Conservation (phyloP, 2,113 vertebrate species). For the Triplophysa dalaica region DNA sequence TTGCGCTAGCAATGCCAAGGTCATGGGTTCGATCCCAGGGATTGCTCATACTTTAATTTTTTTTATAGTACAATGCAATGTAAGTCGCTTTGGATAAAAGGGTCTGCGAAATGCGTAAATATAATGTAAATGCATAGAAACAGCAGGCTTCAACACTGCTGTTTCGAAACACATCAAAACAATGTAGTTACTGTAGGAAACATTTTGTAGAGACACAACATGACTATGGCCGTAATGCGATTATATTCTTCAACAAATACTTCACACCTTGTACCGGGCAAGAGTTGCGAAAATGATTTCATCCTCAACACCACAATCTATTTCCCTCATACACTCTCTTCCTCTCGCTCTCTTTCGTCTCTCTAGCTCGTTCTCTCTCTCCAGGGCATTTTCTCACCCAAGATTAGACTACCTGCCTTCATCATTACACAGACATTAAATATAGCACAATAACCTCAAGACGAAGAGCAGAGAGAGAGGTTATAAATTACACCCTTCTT, state of each 20-base stretch:
- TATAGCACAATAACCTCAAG: conserved; percentile 47
- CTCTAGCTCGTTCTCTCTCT: conserved; percentile 34
- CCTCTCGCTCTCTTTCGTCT: conserved; percentile 1
- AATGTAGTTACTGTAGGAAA: neutral
- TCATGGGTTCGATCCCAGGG: no score
- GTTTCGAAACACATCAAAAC: neutral
- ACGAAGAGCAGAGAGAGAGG: conserved; percentile 24
- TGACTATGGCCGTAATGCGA: neutral
- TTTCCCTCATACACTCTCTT: conserved; percentile 14
- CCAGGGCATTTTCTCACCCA: conserved; percentile 33
- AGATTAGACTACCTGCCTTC: conserved; percentile 38
- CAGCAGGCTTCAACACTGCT: neutral
- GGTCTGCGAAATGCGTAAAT: no score
- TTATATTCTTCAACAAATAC: conserved; percentile 15
- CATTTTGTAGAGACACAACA: neutral
- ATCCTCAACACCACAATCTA: neutral
- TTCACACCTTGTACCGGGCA: conserved; percentile 11
- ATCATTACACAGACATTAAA: conserved; percentile 49
- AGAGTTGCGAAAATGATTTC: neutral
- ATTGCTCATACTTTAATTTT: no score
- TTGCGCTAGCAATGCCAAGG: no score
- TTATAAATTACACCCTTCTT: conserved; percentile 44
- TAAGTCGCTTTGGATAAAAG: no score
- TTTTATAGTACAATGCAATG: no score
- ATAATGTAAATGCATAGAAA: no score